Base-by-base conservation (phyloP, 2,888 invertebrate species). In the Epiblema foenella region DNA sequence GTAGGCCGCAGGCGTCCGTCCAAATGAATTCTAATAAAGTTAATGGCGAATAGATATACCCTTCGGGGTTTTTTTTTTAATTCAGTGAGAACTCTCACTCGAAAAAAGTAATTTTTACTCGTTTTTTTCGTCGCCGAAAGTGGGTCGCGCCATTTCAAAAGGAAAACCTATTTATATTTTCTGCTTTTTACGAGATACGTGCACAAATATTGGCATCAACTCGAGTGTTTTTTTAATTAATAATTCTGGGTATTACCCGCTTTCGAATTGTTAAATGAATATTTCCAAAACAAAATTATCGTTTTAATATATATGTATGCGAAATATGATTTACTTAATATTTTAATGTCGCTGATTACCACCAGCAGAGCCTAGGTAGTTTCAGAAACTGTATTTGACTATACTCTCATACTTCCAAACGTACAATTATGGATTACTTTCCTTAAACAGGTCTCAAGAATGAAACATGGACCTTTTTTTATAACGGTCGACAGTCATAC, bases 11-110 rank as follows among this genome's bases (percentile, higher is more conserved):
- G 77, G 78, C 82, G 84, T 85, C 78, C 80, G 81, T 79, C 78
- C 83, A 82, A 89, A 89, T 88, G 87, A 91, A 90, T 89, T 89
- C 86, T 87, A 90, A 90, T 90, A 88, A 88, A 89, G 85, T 88
- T 89, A 88, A 91, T 89, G 86, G 83, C 77, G 78, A 79, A 83
- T 81, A 81, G 79, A 80, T 79, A 79, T 73, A 72, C 76, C 75
- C 80, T 79, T 83, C 85, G 82, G 84, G n/a, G n/a, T n/a, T n/a
- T 86, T 86, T 87, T 88, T 24, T 88, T 83, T 84, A 81, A 85
- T 86, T 85, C 82, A 77, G 76, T 74, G 78, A 80, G 79, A 81
- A 73, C 77, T 75, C 76, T 81, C 75, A 76, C 77, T 81, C 79
- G 77, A 79, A 77, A 82, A 79, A 80, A 76, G 73, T 75, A 9